Evolutionary conservation across 2,113 vertebrate genomes (phyloP), one percentile per base, ranked within the genome.

Genomic region (Seriola rivoliana): DNA sequence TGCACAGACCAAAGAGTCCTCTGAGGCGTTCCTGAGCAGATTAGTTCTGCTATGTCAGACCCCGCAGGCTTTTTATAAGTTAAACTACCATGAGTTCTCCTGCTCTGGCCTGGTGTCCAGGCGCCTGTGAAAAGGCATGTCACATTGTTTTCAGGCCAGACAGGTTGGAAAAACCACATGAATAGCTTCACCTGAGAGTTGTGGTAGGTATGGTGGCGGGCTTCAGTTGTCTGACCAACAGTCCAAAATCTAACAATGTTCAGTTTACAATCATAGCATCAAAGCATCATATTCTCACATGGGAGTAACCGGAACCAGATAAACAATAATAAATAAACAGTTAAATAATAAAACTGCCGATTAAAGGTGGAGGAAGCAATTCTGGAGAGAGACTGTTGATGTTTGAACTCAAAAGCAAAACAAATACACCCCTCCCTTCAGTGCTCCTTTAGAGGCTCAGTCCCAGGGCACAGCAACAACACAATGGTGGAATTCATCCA

Each of bases 31-130:
- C 80, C 71, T 85, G 81, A 73, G 60, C 69, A 58, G 62, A 92
- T 94, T 92, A 89, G 90, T 89, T 93, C 86, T 84, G 81, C 89
- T 60, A 29, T 57, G 29, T 74, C 78, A 66, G 11, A 71, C 71
- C 58, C 32, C 25, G 25, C 14, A 17, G 25, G 19, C 25, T 67
- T 64, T 78, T 71, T 78, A 78, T 73, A 71, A 82, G 34, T 52
- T 50, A 70, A 76, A 77, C 40, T 44, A 69, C 32, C 23, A 17
- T 50, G 62, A 34, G 40, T 74, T 52, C 38, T 65, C 59, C 85
- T 40, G 59, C 50, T 78, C 21, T 0, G n/a, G 71, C 60, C 59
- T 17, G 36, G 19, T 66, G 55, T 65, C 58, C 40, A 12, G 50
- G 50, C 29, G 84, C 29, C 59, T 29, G 25, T 71, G 68, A 74